Base-by-base conservation (phyloP, 2,797 vertebrate species). In the Chaunax sp. region DNA sequence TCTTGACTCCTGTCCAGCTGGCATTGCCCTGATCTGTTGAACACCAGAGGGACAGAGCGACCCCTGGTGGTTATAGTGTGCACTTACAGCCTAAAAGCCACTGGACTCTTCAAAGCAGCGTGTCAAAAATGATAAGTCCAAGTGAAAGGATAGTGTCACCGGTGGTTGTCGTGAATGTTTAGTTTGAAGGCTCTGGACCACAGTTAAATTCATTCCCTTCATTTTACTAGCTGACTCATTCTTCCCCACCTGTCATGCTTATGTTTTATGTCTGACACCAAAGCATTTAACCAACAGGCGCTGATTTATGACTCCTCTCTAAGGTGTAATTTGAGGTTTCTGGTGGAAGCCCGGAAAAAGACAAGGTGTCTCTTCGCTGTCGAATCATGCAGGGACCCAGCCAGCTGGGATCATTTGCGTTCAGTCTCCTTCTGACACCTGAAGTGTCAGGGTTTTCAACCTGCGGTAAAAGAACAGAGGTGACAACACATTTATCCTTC, bases 1-100 rank as follows among this genome's bases (percentile, higher is more conserved):
- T 81, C 71, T 74, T 78, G 78, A 83, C 64, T 85, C 40, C 44
- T 51, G 72, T 86, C 86, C 88, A 85, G 66, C 64, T 65, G 66
- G 81, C 53, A 46, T 67, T 73, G 61, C 64, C 72, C 81, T 62
- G 6, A 43, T 61, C 41, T 73, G 46, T 53, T 45, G 28, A 68
- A 16, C 54, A 63, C 18, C n/a, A 50, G 77, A 90, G 88, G 79
- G 64, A 78, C 46, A 49, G 53, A 88, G 90, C 53, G 88, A 82
- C 94, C 89, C 92, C 94, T 90, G 85, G 86, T 94, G 94, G 93
- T 62, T 19, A 5, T 16, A 10, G 1, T 0, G 16, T n/a, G 52
- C 14, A 43, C 28, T 1, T 78, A 44, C 86, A 84, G 0, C 23
- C 19, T 40, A 16, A 57, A 15, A 53, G 19, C 16, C 52, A 3